phyloP scores from a whole-genome alignment of 2,888 invertebrate species.

The Drosophila limbata region DNA sequence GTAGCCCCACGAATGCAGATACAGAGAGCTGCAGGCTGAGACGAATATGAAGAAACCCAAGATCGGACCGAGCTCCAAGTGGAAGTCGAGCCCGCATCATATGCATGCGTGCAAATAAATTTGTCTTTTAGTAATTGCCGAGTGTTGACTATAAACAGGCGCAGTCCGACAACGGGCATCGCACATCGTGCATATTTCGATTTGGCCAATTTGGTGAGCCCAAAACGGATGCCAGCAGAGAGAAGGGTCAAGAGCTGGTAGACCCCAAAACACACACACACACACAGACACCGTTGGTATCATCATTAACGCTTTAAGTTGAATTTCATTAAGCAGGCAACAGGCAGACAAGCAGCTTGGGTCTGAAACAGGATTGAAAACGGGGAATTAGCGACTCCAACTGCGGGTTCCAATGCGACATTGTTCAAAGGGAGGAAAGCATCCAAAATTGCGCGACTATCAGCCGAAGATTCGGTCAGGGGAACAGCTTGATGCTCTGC shows the following conservation, averaged over 20 bases:
- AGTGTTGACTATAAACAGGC: conserved; percentile 70
- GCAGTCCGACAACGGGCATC: conserved; percentile 46
- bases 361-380: conserved; percentile 24
- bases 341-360: conserved; percentile 13
- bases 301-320: conserved; percentile 74
- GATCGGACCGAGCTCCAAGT: not conserved
- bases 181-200: conserved; percentile 36
- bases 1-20: no score
- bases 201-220: conserved; percentile 4
- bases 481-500: conserved; percentile 32
- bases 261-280: conserved; percentile 9
- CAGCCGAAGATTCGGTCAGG: conserved; percentile 21
- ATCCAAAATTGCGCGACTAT: not conserved
- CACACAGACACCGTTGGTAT: conserved; percentile 40
- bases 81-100: conserved; percentile 57
- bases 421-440: conserved; percentile 20
- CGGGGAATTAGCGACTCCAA: conserved; percentile 16
- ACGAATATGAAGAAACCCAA: not conserved
- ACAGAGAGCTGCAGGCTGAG: no score
- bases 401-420: conserved; percentile 37
- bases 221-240: conserved; percentile 5
- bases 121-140: conserved; percentile 84
- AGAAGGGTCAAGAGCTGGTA: conserved; percentile 7
- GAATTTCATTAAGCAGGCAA: conserved; percentile 81
- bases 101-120: conserved; percentile 84